These are phyloP conservation scores for Episyrphus balteatus DNA, from an alignment of 1,140 invertebrate genomes.

Conservation along the genomic window DNA sequence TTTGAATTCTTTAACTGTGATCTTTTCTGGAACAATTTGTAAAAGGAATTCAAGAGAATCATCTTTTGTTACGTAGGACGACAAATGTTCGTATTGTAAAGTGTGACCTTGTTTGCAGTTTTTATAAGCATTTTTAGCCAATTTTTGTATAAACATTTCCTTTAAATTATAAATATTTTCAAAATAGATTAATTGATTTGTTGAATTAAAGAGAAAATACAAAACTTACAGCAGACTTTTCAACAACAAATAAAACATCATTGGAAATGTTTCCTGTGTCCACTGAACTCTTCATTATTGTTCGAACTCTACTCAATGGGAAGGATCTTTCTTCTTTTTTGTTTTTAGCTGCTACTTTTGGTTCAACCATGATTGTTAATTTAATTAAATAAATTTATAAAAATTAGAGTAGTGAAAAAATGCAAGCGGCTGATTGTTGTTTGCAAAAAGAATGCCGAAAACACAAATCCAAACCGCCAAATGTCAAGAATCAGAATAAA, in stretches of 20 bases:
- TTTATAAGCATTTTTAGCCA: constrained; percentile 21
- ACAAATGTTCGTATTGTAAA: constrained; percentile 27
- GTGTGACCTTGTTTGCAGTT: constrained; percentile 9
- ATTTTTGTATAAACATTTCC: constrained; percentile 27
- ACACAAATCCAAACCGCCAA: too few species aligned
- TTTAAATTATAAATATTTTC: constrained; percentile 1
- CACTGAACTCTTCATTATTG: constrained; percentile 33
- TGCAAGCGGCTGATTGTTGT: too few species aligned
- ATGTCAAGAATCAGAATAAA: too few species aligned
- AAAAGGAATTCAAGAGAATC: constrained; percentile 27
- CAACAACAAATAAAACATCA: constrained; percentile 29
- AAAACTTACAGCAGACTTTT: constrained; percentile 21
- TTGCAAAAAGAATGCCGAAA: too few species aligned
- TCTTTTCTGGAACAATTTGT: constrained; percentile 33
- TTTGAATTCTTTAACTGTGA: constrained; percentile 28
- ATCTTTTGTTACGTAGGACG: constrained; percentile 24
- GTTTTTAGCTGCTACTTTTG: too few species aligned
- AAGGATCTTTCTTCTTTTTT: constrained; percentile 17
- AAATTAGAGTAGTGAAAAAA: too few species aligned
- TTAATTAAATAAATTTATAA: too few species aligned
- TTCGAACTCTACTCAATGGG: constrained; percentile 27
- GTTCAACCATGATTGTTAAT: too few species aligned
- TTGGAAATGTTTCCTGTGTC: constrained; percentile 29
- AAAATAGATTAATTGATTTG: background rate
- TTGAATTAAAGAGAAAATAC: background rate